Evolutionary conservation across 1,140 invertebrate species (phyloP).

Genomic region (Proctacanthus coquilletti): DNA sequence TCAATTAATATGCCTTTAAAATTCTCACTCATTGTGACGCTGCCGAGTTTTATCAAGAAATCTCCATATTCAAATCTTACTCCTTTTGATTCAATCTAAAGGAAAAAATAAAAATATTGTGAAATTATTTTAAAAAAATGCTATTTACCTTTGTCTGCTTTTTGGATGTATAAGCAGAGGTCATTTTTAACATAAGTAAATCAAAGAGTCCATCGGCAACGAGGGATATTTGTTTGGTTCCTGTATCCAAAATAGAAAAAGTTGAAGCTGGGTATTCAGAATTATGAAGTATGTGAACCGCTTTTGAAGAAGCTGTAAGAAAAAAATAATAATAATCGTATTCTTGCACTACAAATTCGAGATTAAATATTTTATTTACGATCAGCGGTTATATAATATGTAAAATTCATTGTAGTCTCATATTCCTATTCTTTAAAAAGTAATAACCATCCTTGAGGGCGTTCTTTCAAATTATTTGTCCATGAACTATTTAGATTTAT

Average conservation of each 20-base stretch:
- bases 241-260: conserved; percentile 81
- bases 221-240: conserved; percentile 66
- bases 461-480: no score
- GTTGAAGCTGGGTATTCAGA: conserved; percentile 89
- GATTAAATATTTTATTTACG: no score
- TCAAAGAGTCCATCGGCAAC: conserved; percentile 85
- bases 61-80: conserved; percentile 84
- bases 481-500: no score
- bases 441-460: no score
- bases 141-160: conserved; percentile 72
- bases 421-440: no score
- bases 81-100: conserved; percentile 87
- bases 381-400: no score
- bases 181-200: conserved; percentile 77
- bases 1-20: conserved; percentile 91
- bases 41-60: conserved; percentile 87
- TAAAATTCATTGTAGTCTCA: no score
- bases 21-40: conserved; percentile 79
- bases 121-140: conserved; percentile 18
- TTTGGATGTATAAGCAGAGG: conserved; percentile 72
- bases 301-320: conserved; percentile 56
- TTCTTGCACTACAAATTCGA: no score
- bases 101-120: conserved; percentile 7
- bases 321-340: no score
- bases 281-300: conserved; percentile 83